phyloP scores from a whole-genome alignment of 2,888 invertebrate species.

The Macropis europaea region DNA sequence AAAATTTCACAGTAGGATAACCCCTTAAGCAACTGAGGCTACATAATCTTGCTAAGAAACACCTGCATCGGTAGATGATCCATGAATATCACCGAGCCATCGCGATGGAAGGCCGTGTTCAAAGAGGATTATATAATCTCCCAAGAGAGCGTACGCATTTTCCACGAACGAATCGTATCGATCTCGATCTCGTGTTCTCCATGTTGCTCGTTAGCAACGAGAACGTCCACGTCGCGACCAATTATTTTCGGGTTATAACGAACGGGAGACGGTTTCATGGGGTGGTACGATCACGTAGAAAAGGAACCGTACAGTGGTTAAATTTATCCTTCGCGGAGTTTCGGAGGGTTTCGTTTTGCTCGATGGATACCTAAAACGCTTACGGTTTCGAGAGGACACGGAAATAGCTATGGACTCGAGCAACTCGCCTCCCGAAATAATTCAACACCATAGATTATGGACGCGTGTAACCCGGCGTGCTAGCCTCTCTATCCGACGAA shows the following conservation, averaged over 20 bases:
- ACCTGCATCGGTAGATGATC: neutral
- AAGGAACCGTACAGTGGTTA: conserved; percentile 65
- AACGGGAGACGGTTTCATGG: conserved; percentile 37
- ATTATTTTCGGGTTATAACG: conserved; percentile 38
- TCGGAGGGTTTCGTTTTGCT: conserved; percentile 63
- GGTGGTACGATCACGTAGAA: conserved; percentile 45
- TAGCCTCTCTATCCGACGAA: conserved; percentile 2
- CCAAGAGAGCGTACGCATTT: conserved; percentile 18
- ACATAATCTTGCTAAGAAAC: no score
- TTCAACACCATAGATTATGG: conserved; percentile 59
- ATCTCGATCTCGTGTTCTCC: neutral
- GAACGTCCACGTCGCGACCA: conserved; percentile 5
- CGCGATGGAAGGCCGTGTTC: conserved; percentile 7
- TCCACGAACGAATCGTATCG: neutral
- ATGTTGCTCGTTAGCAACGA: conserved; percentile 1
- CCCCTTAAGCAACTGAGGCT: no score
- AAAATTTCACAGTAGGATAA: no score
- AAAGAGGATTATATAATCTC: conserved; percentile 22
- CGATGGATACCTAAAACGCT: conserved; percentile 63
- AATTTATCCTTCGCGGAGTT: conserved; percentile 74
- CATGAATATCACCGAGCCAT: neutral
- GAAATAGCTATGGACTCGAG: conserved; percentile 65
- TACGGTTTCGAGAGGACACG: conserved; percentile 68
- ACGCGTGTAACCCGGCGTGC: conserved; percentile 30
- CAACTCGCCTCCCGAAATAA: conserved; percentile 58